Conservation (phyloP, 2,113 vertebrate genomes). For the Gymnorhina tibicen region DNA sequence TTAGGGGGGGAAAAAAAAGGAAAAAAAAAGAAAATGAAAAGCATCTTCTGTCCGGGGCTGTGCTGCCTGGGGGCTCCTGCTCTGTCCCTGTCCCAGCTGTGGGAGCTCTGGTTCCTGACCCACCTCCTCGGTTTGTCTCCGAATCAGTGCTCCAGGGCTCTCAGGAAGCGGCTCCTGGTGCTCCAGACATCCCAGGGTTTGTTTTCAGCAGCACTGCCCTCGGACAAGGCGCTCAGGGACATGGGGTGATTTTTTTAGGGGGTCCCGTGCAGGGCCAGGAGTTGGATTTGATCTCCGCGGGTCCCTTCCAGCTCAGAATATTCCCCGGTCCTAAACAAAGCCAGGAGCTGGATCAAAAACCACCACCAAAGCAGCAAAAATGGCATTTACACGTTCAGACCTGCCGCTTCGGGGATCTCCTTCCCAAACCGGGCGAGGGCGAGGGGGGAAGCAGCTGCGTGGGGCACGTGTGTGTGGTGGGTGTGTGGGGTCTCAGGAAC, state of each 20-base stretch:
- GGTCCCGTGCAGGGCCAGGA: background rate
- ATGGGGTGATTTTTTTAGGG: background rate
- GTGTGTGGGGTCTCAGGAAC: background rate
- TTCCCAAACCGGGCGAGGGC: background rate
- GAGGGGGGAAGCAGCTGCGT: accelerated
- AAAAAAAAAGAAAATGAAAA: background rate
- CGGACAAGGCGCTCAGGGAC: background rate
- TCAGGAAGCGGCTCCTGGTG: background rate
- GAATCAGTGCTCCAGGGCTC: background rate
- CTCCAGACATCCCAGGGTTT: background rate
- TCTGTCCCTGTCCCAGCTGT: background rate
- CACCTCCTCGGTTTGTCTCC: background rate
- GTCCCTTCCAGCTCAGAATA: background rate
- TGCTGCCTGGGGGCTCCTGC: background rate
- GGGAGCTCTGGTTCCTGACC: background rate
- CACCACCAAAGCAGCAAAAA: background rate
- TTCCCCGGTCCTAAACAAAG: background rate
- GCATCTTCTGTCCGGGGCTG: background rate
- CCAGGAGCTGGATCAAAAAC: background rate
- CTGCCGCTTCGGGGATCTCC: background rate
- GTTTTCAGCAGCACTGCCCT: background rate
- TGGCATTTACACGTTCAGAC: background rate
- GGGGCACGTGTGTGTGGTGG: accelerated
- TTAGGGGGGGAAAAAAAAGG: no score
- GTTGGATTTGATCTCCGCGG: background rate